Percentiles rank a stretch among this genome's conserved stretches.
These are phyloP conservation scores for Nesoenas mayeri DNA, from an alignment of 2,113 vertebrate genomes.

Conservation along the genomic window DNA sequence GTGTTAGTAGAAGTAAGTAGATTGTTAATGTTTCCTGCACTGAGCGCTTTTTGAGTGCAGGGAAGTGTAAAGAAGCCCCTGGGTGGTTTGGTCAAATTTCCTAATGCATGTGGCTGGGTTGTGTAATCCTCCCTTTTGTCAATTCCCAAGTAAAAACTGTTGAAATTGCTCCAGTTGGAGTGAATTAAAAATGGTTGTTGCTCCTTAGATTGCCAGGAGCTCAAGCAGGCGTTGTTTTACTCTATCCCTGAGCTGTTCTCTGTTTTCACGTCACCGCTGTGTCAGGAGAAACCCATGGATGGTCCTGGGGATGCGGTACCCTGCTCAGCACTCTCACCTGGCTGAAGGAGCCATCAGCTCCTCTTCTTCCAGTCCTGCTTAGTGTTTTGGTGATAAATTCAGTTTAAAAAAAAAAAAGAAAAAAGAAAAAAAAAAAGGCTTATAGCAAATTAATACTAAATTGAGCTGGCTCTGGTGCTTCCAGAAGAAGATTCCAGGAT, in stretches of 20 bases:
- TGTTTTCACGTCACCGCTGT: neutral
- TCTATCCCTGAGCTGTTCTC: neutral
- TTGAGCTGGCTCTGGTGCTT: neutral
- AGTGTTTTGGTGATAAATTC: neutral
- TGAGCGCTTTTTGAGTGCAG: neutral
- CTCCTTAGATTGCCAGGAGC: neutral
- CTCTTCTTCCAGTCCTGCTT: neutral
- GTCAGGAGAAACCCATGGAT: accelerated
- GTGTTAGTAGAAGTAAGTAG: neutral
- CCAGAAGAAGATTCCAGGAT: neutral
- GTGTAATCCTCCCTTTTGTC: neutral
- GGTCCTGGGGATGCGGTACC: neutral
- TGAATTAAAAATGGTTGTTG: neutral
- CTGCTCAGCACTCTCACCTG: neutral
- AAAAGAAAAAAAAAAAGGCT: no score
- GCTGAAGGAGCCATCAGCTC: neutral
- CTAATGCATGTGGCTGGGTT: accelerated
- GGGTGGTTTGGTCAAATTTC: neutral
- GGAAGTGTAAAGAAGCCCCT: neutral
- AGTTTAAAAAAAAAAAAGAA: no score
- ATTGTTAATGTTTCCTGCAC: accelerated
- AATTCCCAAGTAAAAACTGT: neutral
- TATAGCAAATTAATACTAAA: no score
- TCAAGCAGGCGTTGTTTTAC: neutral
- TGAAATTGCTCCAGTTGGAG: neutral